These are phyloP conservation scores for Pocillopora verrucosa DNA, from an alignment of 64 coral and sea anemone genomes.

Conservation along the genomic window DNA sequence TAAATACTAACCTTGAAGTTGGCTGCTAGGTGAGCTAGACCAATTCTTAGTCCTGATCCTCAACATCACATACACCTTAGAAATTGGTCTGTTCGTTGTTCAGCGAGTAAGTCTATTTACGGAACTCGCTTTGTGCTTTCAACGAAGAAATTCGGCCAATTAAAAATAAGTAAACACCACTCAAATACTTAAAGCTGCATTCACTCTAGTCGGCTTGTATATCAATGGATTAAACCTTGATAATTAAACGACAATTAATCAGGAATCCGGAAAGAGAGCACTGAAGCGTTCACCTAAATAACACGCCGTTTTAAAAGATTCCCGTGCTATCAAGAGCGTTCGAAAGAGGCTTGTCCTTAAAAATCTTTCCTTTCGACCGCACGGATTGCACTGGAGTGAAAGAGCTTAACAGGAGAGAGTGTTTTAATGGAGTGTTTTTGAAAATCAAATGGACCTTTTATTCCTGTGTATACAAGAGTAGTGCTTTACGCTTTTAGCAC, in stretches of 20 bases:
- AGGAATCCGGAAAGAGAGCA: background rate
- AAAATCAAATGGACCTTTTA: conserved; percentile 56
- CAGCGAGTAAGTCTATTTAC: background rate
- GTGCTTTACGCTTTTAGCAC: conserved; percentile 52
- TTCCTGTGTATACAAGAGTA: conserved; percentile 42
- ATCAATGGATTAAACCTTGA: conserved; percentile 41
- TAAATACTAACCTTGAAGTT: too few species aligned
- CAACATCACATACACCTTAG: too few species aligned
- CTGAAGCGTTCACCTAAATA: conserved; percentile 33
- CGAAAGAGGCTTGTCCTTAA: background rate
- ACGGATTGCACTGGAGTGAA: background rate
- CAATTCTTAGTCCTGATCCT: too few species aligned
- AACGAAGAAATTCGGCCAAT: conserved; percentile 41
- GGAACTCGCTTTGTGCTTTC: conserved; percentile 22
- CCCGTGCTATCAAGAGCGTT: background rate
- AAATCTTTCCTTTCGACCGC: background rate
- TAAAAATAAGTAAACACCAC: conserved; percentile 40
- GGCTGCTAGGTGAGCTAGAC: too few species aligned
- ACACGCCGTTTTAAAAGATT: background rate
- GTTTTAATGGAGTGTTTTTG: conserved; percentile 43
- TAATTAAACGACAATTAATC: conserved; percentile 39
- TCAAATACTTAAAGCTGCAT: conserved; percentile 43
- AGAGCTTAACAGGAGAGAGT: conserved; percentile 6
- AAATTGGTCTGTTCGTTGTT: background rate
- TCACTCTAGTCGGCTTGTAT: conserved; percentile 7